Evolutionary conservation across 2,113 vertebrate species (phyloP).

Genomic region (Cottus gobio): DNA sequence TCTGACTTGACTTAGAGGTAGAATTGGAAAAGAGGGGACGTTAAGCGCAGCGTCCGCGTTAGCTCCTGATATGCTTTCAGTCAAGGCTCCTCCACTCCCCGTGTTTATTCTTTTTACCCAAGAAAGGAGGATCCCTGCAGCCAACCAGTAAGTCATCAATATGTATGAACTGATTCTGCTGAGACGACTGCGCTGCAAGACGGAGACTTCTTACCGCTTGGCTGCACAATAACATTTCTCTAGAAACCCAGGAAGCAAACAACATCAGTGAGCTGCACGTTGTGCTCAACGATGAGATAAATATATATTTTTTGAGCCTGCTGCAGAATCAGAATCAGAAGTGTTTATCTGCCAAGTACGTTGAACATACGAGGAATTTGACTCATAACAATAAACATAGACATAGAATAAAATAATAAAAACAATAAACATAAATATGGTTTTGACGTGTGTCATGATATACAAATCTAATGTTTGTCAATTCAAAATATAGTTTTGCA

Average conservation of each 20-base stretch:
- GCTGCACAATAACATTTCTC: background rate
- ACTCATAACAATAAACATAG: no score
- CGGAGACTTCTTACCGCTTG: background rate
- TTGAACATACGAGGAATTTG: no score
- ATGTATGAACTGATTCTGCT: slow-evolving; percentile 60
- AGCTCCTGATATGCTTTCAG: slow-evolving; percentile 17
- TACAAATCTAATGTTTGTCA: no score
- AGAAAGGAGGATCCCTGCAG: slow-evolving; percentile 51
- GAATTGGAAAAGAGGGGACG: background rate
- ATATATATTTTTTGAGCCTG: background rate
- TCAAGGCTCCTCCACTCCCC: slow-evolving; percentile 7
- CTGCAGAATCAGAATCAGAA: no score
- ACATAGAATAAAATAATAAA: no score
- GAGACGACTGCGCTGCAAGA: no score
- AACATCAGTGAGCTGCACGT: background rate
- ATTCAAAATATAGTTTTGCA: background rate
- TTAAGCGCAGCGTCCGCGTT: slow-evolving; percentile 23
- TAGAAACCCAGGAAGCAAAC: background rate
- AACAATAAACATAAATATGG: no score
- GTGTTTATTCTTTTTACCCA: background rate
- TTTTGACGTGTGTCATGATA: background rate
- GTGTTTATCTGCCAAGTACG: no score
- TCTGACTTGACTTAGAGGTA: slow-evolving; percentile 15
- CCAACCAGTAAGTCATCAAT: slow-evolving; percentile 63
- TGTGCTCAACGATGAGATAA: background rate